Evolutionary conservation across 2,113 vertebrate genomes (phyloP).

Genomic region (Toxotes jaculatrix): DNA sequence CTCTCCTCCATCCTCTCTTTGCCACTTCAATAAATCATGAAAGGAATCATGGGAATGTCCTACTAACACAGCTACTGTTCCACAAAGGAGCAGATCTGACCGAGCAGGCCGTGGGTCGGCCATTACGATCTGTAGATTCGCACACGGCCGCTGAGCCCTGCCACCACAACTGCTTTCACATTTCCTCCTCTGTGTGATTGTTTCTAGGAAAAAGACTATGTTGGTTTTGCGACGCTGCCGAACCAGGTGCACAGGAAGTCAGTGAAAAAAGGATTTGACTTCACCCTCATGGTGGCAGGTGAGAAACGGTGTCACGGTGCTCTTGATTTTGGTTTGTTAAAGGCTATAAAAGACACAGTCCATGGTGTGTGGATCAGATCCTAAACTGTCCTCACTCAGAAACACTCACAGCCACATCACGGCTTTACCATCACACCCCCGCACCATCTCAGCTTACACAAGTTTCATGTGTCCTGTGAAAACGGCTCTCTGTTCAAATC

Average conservation of each 20-base stretch:
- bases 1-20: not conserved
- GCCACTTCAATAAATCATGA: slow-evolving; percentile 56
- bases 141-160: not conserved
- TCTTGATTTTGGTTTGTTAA: too few species aligned
- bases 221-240: slow-evolving; percentile 83
- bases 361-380: too few species aligned
- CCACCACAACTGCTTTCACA: not conserved
- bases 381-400: not conserved
- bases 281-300: slow-evolving; percentile 86
- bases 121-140: too few species aligned
- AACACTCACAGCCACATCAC: not conserved
- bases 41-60: slow-evolving; percentile 59
- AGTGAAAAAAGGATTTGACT: slow-evolving; percentile 85
- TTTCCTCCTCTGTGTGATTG: not conserved
- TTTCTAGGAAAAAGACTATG: slow-evolving; percentile 81
- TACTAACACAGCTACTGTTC: slow-evolving; percentile 33
- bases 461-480: slow-evolving; percentile 11
- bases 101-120: not conserved
- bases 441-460: not conserved
- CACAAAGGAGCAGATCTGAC: not conserved
- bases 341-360: too few species aligned
- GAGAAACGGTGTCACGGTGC: slow-evolving; percentile 6
- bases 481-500: not conserved
- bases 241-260: slow-evolving; percentile 85
- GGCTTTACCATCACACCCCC: slow-evolving; percentile 11